A percentile compares a stretch with the other conserved stretches of the same genome.
Conservation (phyloP, 2,113 vertebrate genomes). For the Pseudolaguvia tuberculata region DNA sequence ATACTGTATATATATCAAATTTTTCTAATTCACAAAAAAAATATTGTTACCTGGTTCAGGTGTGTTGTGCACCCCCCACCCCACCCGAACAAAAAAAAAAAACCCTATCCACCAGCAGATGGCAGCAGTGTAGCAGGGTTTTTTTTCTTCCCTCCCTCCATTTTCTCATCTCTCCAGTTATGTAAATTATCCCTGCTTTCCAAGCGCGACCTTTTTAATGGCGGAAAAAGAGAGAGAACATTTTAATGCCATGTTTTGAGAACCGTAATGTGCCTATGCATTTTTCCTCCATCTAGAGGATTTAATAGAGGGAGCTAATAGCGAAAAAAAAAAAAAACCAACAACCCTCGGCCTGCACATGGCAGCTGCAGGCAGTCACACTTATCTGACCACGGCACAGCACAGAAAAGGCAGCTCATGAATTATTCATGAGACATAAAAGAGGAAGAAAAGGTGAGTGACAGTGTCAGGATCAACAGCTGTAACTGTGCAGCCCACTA, state of each 20-base stretch:
- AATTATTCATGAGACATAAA: conserved; percentile 63
- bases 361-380: conserved; percentile 29
- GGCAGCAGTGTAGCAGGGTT: conserved; percentile 46
- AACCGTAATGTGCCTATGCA: conserved; percentile 22
- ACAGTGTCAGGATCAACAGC: conserved; percentile 56
- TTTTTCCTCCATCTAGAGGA: conserved; percentile 22
- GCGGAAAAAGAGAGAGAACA: conserved; percentile 27
- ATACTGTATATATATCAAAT: too few species aligned
- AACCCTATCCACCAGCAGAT: conserved; percentile 40
- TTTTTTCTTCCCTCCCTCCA: too few species aligned
- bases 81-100: too few species aligned
- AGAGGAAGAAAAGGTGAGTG: conserved; percentile 50
- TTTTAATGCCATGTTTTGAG: conserved; percentile 42
- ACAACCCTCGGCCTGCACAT: neutral
- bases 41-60: neutral
- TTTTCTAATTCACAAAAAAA: too few species aligned
- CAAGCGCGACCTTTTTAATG: conserved; percentile 18
- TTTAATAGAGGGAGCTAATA: conserved; percentile 36
- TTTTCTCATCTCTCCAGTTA: neutral
- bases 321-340: conserved; percentile 2
- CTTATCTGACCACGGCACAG: conserved; percentile 47
- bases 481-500: conserved; percentile 50
- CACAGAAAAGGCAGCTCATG: conserved; percentile 43
- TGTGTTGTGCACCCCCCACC: neutral
- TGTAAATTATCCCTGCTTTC: conserved; percentile 6